These are phyloP conservation scores for Formica selysi DNA, from an alignment of 1,140 invertebrate species.

Conservation along the genomic window DNA sequence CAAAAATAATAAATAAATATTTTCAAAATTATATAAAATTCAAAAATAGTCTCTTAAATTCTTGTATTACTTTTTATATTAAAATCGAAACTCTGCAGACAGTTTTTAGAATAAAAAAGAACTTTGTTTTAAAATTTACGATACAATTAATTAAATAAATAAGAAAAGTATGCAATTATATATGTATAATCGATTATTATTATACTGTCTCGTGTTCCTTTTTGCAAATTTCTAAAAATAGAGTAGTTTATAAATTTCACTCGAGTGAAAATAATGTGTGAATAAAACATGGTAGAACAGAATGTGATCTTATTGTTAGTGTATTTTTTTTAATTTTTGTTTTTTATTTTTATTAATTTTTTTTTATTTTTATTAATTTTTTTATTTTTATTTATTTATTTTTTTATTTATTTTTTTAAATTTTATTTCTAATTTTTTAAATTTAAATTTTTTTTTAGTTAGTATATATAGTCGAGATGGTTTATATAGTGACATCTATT, in stretches of 20 bases:
- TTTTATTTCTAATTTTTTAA: too few relatives aligned
- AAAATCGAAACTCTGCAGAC: neutral
- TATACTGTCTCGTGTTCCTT: too few relatives aligned
- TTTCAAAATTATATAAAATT: neutral
- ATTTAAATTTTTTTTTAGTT: too few relatives aligned
- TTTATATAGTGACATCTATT: slow-evolving; percentile 46
- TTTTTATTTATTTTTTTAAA: too few relatives aligned
- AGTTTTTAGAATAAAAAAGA: neutral
- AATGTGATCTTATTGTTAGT: too few relatives aligned
- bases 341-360: too few relatives aligned
- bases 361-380: too few relatives aligned
- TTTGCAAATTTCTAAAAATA: neutral
- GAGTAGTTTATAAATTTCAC: neutral
- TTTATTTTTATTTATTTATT: too few relatives aligned
- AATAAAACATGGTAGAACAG: neutral
- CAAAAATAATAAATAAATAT: neutral
- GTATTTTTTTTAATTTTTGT: neutral
- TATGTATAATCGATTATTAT: too few relatives aligned
- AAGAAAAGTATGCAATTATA: neutral
- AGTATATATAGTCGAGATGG: neutral
- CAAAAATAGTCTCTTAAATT: neutral
- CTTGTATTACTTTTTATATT: neutral
- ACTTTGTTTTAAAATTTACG: neutral
- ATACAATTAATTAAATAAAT: neutral
- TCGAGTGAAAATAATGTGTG: neutral